Conservation (phyloP, 2,113 vertebrate species). For the Anarhynchus alexandrinus region DNA sequence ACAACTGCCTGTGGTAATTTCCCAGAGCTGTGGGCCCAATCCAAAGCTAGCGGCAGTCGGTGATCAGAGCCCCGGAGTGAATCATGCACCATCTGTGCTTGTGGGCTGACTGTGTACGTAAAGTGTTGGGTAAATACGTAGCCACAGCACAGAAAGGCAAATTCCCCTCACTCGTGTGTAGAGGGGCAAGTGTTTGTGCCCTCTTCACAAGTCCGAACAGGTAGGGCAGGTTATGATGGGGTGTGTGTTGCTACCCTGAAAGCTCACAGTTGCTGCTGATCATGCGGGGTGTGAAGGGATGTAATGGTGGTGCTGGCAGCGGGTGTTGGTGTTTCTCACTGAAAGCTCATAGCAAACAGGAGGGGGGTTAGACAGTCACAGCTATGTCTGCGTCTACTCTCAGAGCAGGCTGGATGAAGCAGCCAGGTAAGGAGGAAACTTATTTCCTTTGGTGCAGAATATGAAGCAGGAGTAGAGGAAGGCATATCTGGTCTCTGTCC, state of each 20-base stretch:
- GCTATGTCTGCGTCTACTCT: background rate
- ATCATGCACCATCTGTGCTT: constrained; percentile 52
- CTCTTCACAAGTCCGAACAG: background rate
- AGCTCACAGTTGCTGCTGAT: background rate
- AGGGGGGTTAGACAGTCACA: background rate
- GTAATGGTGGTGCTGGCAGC: background rate
- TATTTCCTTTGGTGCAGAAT: background rate
- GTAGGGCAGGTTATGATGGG: background rate
- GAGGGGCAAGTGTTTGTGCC: background rate
- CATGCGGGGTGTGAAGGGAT: background rate
- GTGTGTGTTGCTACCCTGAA: background rate
- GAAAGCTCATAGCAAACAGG: fast-evolving
- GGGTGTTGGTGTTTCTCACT: background rate
- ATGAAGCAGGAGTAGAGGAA: background rate
- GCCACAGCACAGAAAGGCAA: constrained; percentile 7
- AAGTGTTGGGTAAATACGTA: constrained; percentile 34
- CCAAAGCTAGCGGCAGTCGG: background rate
- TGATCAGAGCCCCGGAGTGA: constrained; percentile 4
- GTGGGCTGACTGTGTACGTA: constrained; percentile 15
- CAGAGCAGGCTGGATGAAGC: background rate
- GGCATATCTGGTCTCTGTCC: background rate
- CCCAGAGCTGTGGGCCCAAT: background rate
- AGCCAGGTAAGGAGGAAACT: background rate
- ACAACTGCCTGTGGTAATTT: background rate
- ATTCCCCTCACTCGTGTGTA: background rate